phyloP scores from a whole-genome alignment of 2,888 invertebrate species.

The Strigamia crassipes region DNA sequence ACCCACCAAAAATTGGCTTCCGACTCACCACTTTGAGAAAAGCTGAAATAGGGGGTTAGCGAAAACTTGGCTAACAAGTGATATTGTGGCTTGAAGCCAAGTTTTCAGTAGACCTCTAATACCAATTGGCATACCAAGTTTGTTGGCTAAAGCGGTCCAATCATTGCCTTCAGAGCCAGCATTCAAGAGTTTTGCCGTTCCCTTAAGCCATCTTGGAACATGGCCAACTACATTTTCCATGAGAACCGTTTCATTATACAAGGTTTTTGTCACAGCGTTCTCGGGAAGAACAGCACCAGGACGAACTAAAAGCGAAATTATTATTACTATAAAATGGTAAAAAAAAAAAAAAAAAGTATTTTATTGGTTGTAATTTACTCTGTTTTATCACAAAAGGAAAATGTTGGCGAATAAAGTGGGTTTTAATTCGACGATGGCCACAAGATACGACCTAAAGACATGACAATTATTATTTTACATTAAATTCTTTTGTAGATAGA shows the following conservation, averaged over 20 bases:
- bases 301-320: background rate
- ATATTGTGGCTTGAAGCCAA: too few relatives aligned
- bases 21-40: too few relatives aligned
- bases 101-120: too few relatives aligned
- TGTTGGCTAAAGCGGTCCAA: conserved; percentile 58
- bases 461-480: too few relatives aligned
- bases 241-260: conserved; percentile 48
- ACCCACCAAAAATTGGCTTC: too few relatives aligned
- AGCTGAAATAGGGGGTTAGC: too few relatives aligned
- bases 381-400: conserved; percentile 55
- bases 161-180: conserved; percentile 58
- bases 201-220: conserved; percentile 56
- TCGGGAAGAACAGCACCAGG: conserved; percentile 47
- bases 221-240: conserved; percentile 29
- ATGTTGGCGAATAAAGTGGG: conserved; percentile 57
- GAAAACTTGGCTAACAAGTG: too few relatives aligned
- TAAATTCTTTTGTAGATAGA: too few relatives aligned
- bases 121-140: too few relatives aligned
- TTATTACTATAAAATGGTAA: background rate
- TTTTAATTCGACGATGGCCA: conserved; percentile 59
- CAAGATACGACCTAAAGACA: conserved; percentile 59
- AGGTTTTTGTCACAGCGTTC: conserved; percentile 45
- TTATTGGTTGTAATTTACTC: background rate
- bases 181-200: conserved; percentile 59
- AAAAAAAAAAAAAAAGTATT: too few relatives aligned